Conservation (phyloP, 2,797 vertebrate species). For the Silurus aristotelis region DNA sequence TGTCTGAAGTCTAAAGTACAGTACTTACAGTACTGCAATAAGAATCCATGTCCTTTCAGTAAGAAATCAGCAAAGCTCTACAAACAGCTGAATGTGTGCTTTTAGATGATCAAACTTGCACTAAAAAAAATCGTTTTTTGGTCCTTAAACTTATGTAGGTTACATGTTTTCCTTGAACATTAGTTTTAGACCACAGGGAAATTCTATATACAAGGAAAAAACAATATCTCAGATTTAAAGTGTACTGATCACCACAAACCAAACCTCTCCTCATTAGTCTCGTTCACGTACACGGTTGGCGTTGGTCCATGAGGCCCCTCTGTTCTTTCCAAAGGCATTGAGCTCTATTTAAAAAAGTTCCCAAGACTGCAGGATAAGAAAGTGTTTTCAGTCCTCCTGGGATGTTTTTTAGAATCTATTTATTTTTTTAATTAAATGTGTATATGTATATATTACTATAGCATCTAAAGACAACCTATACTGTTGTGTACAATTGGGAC, state of each 20-base stretch:
- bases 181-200: neutral
- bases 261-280: neutral
- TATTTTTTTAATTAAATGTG: neutral
- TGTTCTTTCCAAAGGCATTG: neutral
- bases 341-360: neutral
- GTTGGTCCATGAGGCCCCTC: neutral
- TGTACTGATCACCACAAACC: neutral
- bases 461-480: too few species aligned
- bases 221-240: too few species aligned
- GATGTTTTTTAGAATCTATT: neutral
- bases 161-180: neutral
- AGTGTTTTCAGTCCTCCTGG: slow-evolving; percentile 7
- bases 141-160: neutral
- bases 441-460: neutral
- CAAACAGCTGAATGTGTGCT: neutral
- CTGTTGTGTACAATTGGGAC: too few species aligned
- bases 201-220: neutral
- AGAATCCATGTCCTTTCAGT: too few species aligned
- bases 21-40: too few species aligned
- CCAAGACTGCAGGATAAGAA: slow-evolving; percentile 18
- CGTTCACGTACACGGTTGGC: neutral
- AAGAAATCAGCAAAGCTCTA: too few species aligned
- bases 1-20: too few species aligned
- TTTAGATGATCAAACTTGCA: neutral
- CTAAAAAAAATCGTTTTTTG: neutral